A percentile compares a stretch with the other conserved stretches of the same genome.
Evolutionary conservation across 2,797 vertebrate genomes (phyloP).

Genomic region (Girardinus metallicus): DNA sequence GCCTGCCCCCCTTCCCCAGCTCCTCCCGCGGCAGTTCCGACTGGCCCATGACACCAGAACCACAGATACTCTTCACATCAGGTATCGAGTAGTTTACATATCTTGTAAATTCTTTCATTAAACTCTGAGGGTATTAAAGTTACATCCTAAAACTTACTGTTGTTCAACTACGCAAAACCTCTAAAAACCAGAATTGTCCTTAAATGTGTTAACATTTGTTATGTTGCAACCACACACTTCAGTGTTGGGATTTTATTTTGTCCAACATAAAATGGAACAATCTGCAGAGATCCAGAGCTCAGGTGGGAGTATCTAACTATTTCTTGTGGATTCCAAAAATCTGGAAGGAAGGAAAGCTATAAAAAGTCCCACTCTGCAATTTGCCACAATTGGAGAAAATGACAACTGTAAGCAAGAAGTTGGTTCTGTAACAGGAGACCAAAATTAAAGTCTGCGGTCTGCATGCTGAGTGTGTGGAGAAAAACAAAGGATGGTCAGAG

Average conservation of each 20-base stretch:
- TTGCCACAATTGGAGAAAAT: background rate
- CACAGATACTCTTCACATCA: conserved; percentile 99
- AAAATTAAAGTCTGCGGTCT: background rate
- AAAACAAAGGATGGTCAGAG: background rate
- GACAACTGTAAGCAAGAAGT: background rate
- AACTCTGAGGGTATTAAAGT: background rate
- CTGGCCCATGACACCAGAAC: conserved; percentile 97
- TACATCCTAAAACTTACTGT: background rate
- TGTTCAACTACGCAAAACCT: background rate
- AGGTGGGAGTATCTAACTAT: background rate
- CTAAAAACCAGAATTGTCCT: background rate
- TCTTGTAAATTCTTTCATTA: background rate
- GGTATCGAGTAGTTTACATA: conserved; percentile 73
- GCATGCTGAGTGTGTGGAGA: background rate
- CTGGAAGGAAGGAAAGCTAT: background rate
- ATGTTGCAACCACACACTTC: background rate
- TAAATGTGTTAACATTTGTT: background rate
- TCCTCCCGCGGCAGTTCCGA: conserved; percentile 89
- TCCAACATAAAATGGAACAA: background rate
- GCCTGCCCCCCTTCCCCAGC: conserved; percentile 91
- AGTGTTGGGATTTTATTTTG: background rate
- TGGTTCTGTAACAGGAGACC: background rate
- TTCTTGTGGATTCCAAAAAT: background rate
- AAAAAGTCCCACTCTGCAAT: background rate
- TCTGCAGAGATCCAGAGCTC: background rate